These are phyloP conservation scores for Drosophila bocqueti DNA, from an alignment of 1,140 invertebrate species.

Conservation along the genomic window DNA sequence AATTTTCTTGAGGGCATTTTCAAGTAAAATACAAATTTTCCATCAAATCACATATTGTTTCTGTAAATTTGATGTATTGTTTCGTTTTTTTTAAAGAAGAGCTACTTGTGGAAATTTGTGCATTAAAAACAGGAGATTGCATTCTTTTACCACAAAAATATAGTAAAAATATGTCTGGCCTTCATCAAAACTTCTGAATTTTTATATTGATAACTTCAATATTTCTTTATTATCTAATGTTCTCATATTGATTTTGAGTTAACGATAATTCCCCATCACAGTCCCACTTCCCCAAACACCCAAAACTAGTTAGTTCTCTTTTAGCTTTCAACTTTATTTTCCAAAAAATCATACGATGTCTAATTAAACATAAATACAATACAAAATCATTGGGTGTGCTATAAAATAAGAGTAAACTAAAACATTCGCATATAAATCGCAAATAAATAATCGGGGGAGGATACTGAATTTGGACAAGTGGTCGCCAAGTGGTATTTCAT, in stretches of 20 bases:
- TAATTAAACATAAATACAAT: slow-evolving; percentile 50
- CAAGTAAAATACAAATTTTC: neutral
- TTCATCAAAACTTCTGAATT: neutral
- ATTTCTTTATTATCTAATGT: neutral
- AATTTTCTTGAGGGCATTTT: neutral
- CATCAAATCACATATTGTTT: neutral
- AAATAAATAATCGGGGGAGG: slow-evolving; percentile 28
- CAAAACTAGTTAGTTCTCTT: slow-evolving; percentile 14
- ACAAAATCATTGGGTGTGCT: slow-evolving; percentile 53
- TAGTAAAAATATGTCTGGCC: too few species aligned
- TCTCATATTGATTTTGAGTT: neutral
- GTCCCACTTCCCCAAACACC: neutral
- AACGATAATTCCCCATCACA: neutral
- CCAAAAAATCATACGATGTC: slow-evolving; percentile 47
- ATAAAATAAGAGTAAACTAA: slow-evolving; percentile 49
- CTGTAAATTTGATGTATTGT: neutral
- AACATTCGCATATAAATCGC: slow-evolving; percentile 19
- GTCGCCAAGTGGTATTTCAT: slow-evolving; percentile 40
- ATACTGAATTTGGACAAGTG: slow-evolving; percentile 68
- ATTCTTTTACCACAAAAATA: too few species aligned
- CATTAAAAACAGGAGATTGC: too few species aligned
- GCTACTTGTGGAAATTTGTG: neutral
- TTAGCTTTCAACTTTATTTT: slow-evolving; percentile 76
- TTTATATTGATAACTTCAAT: neutral
- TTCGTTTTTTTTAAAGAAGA: neutral